Conservation (phyloP, 2,797 vertebrate species). For the Remorina albescens region DNA sequence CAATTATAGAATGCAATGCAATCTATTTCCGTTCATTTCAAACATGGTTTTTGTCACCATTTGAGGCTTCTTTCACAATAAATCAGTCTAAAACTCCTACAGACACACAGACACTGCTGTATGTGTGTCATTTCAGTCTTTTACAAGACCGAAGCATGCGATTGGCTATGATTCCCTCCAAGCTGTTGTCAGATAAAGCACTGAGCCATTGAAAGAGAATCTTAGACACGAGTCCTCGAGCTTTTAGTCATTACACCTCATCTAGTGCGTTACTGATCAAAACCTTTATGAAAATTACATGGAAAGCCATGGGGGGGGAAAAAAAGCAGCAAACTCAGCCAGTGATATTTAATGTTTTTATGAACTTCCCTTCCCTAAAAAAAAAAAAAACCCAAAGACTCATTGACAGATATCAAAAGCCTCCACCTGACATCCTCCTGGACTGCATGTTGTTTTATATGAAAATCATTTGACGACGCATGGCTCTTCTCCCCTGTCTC, state of each 20-base stretch:
- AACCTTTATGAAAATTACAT: not conserved
- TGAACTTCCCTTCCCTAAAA: not conserved
- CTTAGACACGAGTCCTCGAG: conserved; percentile 19
- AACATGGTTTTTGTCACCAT: conserved; percentile 45
- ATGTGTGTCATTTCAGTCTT: conserved; percentile 27
- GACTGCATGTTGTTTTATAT: conserved; percentile 4
- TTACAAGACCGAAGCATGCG: conserved; percentile 22
- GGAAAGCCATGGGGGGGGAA: not conserved
- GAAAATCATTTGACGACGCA: conserved; percentile 24
- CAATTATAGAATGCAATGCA: conserved; percentile 42
- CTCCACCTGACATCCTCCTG: not conserved
- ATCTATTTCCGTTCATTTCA: conserved; percentile 68
- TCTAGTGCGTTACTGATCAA: not conserved
- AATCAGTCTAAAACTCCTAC: conserved; percentile 44
- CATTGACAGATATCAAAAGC: conserved; percentile 18
- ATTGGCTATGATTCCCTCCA: conserved; percentile 39
- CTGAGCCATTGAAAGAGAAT: conserved; percentile 13
- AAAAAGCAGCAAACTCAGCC: not conserved
- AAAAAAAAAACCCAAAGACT: not conserved
- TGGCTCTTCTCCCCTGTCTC: conserved; percentile 12
- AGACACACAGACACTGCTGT: conserved; percentile 8
- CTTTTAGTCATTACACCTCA: conserved; percentile 10
- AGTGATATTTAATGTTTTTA: not conserved
- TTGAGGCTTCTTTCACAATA: conserved; percentile 46
- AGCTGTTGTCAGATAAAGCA: conserved; percentile 22